phyloP scores from a whole-genome alignment of 1,140 invertebrate species.

The Nylanderia fulva region DNA sequence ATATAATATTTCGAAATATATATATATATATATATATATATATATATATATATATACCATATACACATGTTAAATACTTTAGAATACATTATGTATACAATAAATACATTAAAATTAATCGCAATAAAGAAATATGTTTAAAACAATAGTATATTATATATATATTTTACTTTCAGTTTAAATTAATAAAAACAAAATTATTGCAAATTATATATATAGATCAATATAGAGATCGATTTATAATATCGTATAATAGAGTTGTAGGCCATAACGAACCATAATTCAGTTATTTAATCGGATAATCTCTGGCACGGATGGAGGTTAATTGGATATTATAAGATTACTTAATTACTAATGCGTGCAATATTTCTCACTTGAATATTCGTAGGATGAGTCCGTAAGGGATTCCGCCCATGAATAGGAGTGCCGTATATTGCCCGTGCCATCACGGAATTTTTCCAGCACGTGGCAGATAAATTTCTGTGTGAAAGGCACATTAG shows the following conservation, averaged over 20 bases:
- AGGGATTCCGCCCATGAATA: slow-evolving; percentile 82
- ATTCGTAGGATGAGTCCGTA: slow-evolving; percentile 78
- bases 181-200: background rate
- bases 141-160: background rate
- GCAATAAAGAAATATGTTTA: too few relatives aligned
- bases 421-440: slow-evolving; percentile 77
- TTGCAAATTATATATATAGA: background rate
- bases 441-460: slow-evolving; percentile 75
- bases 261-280: background rate
- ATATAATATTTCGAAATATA: background rate
- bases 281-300: slow-evolving; percentile 5
- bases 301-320: background rate
- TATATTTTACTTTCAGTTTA: too few relatives aligned
- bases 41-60: too few relatives aligned
- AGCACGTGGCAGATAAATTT: slow-evolving; percentile 83
- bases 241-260: background rate
- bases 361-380: slow-evolving; percentile 71
- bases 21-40: background rate
- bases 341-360: slow-evolving; percentile 38
- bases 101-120: too few relatives aligned
- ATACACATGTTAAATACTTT: too few relatives aligned
- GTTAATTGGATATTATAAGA: slow-evolving; percentile 12
- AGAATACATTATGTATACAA: too few relatives aligned
- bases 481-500: slow-evolving; percentile 82
- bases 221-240: too few relatives aligned